Evolutionary conservation across 1,140 invertebrate genomes (phyloP), one percentile per base, ranked within the genome.

Genomic region (Sminthurinus signatus): DNA sequence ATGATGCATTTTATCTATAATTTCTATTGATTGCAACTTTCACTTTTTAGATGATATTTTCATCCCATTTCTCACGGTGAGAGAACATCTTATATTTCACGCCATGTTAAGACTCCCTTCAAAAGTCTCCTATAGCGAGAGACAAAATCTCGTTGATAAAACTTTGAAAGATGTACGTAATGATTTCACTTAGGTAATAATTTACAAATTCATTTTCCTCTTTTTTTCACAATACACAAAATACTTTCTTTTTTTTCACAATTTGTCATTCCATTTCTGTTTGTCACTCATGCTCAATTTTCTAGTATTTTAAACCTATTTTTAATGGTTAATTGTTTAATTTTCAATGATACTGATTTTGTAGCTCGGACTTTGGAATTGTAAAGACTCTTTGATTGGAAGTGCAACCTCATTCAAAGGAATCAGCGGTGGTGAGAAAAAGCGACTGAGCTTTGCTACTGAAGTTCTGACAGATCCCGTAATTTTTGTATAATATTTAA

Each of bases 391-490:
- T 19, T 81, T 88, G 12, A 97, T 96, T 67, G 93, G 92, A 1
- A 84, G 88, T 65, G 84, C 88, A 0, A 91, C 91, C 1, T 78
- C 85, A 48, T 78, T 91, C 0, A 95, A 95, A 79, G 93, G 94
- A 74, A 87, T 98, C 28, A 97, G 93, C 0, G 94, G 94, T 21
- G 95, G 95, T 0, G 95, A 98, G 78, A 88, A 87, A 80, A 96
- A 96, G 76, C 82, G 95, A 68, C 29, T 98, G 19, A 87, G 61
- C 8, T 55, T 68, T 23, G 66, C 66, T 19, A 55, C 56, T n/a
- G 66, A 68, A 31, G 62, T 68, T 23, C 23, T 21, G 2, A 25
- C 21, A 23, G 29, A 21, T 48, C 8, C n/a, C n/a, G n/a, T n/a
- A n/a, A n/a, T n/a, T n/a, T n/a, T n/a, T n/a, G n/a, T n/a, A n/a